Conservation (phyloP, 64 coral and sea anemone species). For the Montipora capricornis region DNA sequence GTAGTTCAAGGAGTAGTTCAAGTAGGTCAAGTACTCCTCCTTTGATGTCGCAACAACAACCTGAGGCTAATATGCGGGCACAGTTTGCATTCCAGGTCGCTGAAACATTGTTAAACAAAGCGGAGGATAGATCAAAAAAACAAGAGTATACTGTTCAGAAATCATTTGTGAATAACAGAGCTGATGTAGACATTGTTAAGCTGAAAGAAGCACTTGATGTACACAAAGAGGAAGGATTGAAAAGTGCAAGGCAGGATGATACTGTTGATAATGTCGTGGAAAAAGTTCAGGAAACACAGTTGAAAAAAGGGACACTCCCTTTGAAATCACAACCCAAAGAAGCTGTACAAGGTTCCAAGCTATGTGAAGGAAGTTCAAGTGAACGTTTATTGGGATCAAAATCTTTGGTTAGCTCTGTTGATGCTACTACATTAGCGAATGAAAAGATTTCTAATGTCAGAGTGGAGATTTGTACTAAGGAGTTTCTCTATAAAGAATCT, state of each 20-base stretch:
- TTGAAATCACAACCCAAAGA: slow-evolving; percentile 34
- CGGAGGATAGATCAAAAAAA: slow-evolving; percentile 15
- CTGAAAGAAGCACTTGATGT: slow-evolving; percentile 9
- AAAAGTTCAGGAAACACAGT: neutral
- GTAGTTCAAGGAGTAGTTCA: too few species aligned
- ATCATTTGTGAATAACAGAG: slow-evolving; percentile 4
- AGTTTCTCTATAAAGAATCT: neutral
- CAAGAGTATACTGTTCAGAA: slow-evolving; percentile 24
- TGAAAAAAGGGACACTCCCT: neutral
- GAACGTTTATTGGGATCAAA: slow-evolving; percentile 2
- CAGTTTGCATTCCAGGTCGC: too few species aligned
- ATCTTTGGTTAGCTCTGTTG: slow-evolving; percentile 31
- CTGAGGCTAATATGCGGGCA: too few species aligned
- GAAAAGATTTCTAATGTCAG: slow-evolving; percentile 22
- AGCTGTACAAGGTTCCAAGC: slow-evolving; percentile 18
- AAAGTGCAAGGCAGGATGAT: slow-evolving; percentile 9
- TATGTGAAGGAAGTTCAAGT: neutral
- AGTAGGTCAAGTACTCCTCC: too few species aligned
- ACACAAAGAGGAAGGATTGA: neutral
- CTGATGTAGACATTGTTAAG: neutral
- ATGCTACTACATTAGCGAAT: slow-evolving; percentile 15
- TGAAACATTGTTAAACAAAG: too few species aligned
- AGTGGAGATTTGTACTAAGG: slow-evolving; percentile 32
- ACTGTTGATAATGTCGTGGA: neutral
- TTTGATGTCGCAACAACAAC: too few species aligned